Evolutionary conservation across 2,888 invertebrate genomes (phyloP).

Genomic region (Amblyteles armatorius): DNA sequence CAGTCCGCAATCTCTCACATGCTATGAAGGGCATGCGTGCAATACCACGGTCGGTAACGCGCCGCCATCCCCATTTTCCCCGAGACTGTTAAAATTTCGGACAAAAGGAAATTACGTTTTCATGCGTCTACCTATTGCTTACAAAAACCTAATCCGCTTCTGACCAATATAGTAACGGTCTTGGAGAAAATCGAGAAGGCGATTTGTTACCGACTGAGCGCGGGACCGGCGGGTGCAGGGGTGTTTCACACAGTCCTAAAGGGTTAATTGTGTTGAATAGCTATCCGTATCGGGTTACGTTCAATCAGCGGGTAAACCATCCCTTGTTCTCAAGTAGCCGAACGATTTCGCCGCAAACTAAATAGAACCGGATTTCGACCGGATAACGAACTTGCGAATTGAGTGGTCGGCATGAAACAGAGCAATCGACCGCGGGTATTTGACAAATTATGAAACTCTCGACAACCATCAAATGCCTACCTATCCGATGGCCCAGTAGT

Average conservation of each 20-base stretch:
- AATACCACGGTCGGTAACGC: neutral
- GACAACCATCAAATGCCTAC: neutral
- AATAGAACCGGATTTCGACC: neutral
- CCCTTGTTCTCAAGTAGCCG: neutral
- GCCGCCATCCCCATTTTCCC: no score
- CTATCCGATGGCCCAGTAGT: slow-evolving; percentile 7
- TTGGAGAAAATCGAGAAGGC: no score
- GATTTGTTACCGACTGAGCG: neutral
- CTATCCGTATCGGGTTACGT: neutral
- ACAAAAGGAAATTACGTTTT: no score
- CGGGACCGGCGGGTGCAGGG: no score
- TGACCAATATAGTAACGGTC: no score
- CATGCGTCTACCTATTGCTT: no score
- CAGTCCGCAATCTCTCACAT: no score
- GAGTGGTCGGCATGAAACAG: slow-evolving; percentile 5
- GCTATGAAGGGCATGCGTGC: neutral
- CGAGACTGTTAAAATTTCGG: no score
- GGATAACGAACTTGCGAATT: slow-evolving; percentile 14
- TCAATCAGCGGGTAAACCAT: neutral
- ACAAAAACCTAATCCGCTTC: no score
- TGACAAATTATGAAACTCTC: slow-evolving; percentile 24
- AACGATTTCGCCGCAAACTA: neutral
- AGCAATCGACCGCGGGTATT: slow-evolving; percentile 3
- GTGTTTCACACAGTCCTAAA: neutral
- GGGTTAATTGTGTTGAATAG: neutral